These are phyloP conservation scores for Pachyramphus minor DNA, from an alignment of 2,113 vertebrate species.

Conservation along the genomic window DNA sequence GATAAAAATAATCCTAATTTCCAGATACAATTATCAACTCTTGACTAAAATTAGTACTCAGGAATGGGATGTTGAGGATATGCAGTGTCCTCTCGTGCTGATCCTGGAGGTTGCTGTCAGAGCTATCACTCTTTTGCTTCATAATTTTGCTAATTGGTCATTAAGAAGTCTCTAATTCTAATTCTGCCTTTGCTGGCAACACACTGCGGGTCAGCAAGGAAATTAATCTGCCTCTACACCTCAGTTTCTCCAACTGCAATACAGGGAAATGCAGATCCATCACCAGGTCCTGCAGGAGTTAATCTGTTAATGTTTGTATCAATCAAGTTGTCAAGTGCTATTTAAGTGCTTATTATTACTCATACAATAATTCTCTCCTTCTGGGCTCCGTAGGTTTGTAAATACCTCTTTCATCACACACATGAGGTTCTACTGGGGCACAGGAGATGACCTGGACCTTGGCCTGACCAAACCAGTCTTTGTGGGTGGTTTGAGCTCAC, in stretches of 20 bases:
- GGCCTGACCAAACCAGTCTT: neutral
- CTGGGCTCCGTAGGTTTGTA: neutral
- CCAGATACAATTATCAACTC: neutral
- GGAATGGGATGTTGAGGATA: neutral
- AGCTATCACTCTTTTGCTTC: neutral
- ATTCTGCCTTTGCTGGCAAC: slow-evolving; percentile 1
- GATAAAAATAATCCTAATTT: slow-evolving; percentile 31
- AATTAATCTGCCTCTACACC: slow-evolving; percentile 42
- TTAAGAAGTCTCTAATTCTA: slow-evolving; percentile 31
- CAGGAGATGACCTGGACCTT: neutral
- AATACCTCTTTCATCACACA: neutral
- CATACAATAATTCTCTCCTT: slow-evolving; percentile 55
- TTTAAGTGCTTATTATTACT: slow-evolving; percentile 64
- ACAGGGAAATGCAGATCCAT: slow-evolving; percentile 39
- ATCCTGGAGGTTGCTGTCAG: neutral
- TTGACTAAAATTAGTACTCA: neutral
- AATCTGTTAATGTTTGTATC: slow-evolving; percentile 63
- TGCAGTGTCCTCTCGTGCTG: neutral
- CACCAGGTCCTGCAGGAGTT: slow-evolving; percentile 51
- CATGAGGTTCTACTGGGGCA: neutral
- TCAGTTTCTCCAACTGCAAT: slow-evolving; percentile 42
- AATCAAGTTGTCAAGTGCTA: slow-evolving; percentile 59
- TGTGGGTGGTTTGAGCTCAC: neutral
- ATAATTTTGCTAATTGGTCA: slow-evolving; percentile 43
- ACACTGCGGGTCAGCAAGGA: slow-evolving; percentile 24